Evolutionary conservation across 2,888 invertebrate species (phyloP).

Genomic region (Plebejus melissa): DNA sequence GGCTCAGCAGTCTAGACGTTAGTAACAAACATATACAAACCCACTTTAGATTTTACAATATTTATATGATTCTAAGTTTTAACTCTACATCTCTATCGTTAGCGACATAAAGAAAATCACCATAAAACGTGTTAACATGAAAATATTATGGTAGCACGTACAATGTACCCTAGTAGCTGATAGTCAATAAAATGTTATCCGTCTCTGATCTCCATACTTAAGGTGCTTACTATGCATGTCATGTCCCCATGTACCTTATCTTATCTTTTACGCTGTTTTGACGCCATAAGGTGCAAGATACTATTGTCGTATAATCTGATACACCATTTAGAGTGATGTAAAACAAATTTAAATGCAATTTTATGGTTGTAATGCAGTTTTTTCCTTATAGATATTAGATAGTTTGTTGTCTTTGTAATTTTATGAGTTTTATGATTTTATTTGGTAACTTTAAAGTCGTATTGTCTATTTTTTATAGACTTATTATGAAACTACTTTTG

Average conservation of each 20-base stretch:
- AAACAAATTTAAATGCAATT: conserved; percentile 13
- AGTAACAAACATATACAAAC: too few relatives aligned
- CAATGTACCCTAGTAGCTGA: neutral
- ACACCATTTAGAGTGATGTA: conserved; percentile 6
- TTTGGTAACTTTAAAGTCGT: too few relatives aligned
- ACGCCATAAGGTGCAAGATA: conserved; percentile 18
- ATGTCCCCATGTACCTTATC: neutral
- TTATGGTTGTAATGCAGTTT: conserved; percentile 6
- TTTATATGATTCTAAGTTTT: too few relatives aligned
- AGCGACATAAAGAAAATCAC: neutral
- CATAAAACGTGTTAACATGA: neutral
- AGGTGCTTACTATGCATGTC: conserved; percentile 10
- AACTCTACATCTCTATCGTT: neutral
- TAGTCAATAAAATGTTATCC: conserved; percentile 17
- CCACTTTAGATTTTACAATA: too few relatives aligned
- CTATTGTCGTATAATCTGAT: conserved; percentile 15
- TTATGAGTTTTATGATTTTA: neutral
- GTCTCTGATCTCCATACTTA: conserved; percentile 6
- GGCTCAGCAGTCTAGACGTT: too few relatives aligned
- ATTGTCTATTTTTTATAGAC: too few relatives aligned
- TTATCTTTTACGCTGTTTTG: conserved; percentile 17
- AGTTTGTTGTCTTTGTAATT: neutral
- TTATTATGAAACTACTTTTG: too few relatives aligned
- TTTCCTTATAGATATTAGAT: neutral
- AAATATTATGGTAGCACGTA: neutral